Conservation (phyloP, 2,888 invertebrate genomes). For the Ophion costatus region DNA sequence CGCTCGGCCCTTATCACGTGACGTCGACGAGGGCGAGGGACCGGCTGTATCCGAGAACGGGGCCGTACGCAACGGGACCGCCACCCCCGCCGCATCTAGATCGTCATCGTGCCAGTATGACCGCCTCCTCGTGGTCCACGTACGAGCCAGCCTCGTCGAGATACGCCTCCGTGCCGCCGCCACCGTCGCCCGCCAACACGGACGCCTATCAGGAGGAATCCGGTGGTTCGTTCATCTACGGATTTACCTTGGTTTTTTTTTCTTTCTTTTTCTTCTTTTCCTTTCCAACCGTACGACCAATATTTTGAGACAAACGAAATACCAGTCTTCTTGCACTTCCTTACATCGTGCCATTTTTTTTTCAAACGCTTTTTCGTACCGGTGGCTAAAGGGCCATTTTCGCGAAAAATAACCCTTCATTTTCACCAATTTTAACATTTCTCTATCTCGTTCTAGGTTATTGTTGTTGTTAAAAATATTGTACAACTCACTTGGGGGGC, state of each 20-base stretch:
- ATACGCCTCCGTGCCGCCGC: conserved; percentile 79
- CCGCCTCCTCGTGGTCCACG: conserved; percentile 80
- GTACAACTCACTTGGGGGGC: too few species aligned
- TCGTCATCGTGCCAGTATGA: conserved; percentile 79
- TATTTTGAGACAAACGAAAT: background rate
- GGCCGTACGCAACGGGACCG: conserved; percentile 81
- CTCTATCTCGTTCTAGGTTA: too few species aligned
- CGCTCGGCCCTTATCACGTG: conserved; percentile 80
- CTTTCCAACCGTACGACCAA: background rate
- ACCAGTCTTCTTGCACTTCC: background rate
- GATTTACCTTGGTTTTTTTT: background rate
- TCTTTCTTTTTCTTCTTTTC: background rate
- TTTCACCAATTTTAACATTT: too few species aligned
- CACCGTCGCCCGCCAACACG: conserved; percentile 79
- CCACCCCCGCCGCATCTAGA: conserved; percentile 82
- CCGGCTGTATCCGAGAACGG: conserved; percentile 81
- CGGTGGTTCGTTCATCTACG: conserved; percentile 74
- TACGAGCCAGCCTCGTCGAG: conserved; percentile 80
- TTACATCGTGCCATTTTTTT: background rate
- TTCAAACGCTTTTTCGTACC: too few species aligned
- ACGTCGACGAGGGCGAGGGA: conserved; percentile 82
- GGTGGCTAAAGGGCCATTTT: background rate
- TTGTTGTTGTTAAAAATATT: too few species aligned
- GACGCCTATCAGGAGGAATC: conserved; percentile 80
- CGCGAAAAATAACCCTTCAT: too few species aligned